Percentiles rank a stretch among this genome's conserved stretches.
phyloP scores from a whole-genome alignment of 2,888 invertebrate genomes.

The Nemotelus pantherinus region DNA sequence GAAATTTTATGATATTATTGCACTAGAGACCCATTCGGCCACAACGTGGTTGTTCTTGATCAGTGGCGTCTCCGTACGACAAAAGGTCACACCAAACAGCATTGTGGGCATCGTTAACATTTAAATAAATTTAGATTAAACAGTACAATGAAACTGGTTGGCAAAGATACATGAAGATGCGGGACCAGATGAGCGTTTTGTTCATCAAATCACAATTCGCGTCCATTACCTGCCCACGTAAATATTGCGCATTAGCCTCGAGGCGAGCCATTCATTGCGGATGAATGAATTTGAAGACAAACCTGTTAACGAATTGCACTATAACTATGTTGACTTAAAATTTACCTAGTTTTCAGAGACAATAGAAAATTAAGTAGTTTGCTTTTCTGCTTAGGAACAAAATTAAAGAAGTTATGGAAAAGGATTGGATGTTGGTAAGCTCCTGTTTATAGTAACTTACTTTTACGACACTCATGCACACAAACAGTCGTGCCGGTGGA shows the following conservation, averaged over 20 bases:
- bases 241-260: not conserved
- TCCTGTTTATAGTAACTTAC: no score
- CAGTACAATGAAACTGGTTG: constrained; percentile 26
- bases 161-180: constrained; percentile 6
- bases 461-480: no score
- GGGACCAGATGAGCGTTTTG: not conserved
- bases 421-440: no score
- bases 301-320: no score
- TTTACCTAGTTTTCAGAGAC: no score
- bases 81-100: constrained; percentile 35
- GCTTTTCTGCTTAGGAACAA: no score
- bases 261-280: no score
- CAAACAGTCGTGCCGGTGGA: no score
- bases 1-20: constrained; percentile 6
- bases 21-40: constrained; percentile 6
- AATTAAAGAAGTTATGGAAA: no score
- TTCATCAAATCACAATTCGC: not conserved
- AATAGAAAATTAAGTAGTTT: no score
- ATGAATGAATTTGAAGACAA: no score
- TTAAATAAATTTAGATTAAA: constrained; percentile 25
- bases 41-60: constrained; percentile 15
- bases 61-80: not conserved
- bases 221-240: not conserved
- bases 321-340: no score
- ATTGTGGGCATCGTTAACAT: constrained; percentile 35